Conservation (phyloP, 2,113 vertebrate species). For the Arvicanthis niloticus region DNA sequence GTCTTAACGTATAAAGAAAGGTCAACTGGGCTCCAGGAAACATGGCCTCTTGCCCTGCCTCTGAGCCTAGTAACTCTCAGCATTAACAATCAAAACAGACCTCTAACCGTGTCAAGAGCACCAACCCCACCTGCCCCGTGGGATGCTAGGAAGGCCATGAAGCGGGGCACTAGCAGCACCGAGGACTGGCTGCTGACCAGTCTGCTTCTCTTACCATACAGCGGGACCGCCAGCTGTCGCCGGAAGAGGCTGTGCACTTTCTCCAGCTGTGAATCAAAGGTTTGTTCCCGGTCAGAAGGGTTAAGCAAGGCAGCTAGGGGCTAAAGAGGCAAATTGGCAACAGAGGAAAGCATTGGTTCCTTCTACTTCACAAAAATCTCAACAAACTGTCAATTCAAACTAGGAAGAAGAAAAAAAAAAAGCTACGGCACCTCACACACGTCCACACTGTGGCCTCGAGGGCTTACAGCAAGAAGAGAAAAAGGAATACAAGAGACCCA, state of each 20-base stretch:
- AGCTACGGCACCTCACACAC: background rate
- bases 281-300: constrained; percentile 93
- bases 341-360: constrained; percentile 65
- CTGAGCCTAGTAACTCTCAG: background rate
- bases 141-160: background rate
- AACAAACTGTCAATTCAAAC: constrained; percentile 45
- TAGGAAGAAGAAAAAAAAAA: background rate
- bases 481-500: background rate
- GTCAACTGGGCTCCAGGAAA: background rate
- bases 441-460: background rate
- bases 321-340: constrained; percentile 85
- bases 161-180: background rate
- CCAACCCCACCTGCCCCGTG: background rate
- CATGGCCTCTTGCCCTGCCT: background rate
- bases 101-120: background rate
- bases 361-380: constrained; percentile 51
- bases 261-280: constrained; percentile 92
- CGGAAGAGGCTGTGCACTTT: constrained; percentile 95
- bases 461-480: background rate
- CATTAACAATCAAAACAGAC: background rate
- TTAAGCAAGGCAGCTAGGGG: constrained; percentile 92
- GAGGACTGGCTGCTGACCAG: background rate
- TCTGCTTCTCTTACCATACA: constrained; percentile 90
- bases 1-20: background rate
- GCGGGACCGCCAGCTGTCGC: constrained; percentile 94